These are phyloP conservation scores for Sicus ferrugineus DNA, from an alignment of 2,888 invertebrate genomes.

Conservation along the genomic window DNA sequence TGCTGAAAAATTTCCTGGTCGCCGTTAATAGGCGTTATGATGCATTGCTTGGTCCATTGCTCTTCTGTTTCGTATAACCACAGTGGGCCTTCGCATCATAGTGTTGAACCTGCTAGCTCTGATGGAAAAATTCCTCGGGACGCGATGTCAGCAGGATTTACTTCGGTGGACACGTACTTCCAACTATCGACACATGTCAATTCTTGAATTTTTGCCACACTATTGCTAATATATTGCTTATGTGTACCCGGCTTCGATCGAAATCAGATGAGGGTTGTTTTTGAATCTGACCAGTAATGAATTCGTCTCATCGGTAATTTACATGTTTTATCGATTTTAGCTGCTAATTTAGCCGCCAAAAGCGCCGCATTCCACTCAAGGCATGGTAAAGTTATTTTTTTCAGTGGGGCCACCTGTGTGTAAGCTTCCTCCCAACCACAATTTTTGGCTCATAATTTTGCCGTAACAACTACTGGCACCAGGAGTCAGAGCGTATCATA, in stretches of 20 bases:
- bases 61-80: conserved; percentile 24
- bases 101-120: conserved; percentile 7
- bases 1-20: neutral
- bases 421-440: too few species aligned
- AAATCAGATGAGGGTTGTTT: conserved; percentile 32
- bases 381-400: conserved; percentile 33
- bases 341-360: conserved; percentile 27
- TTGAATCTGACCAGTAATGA: conserved; percentile 34
- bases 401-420: conserved; percentile 34
- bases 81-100: conserved; percentile 7
- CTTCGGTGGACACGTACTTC: conserved; percentile 4
- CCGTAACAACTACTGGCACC: conserved; percentile 32
- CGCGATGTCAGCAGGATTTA: conserved; percentile 12
- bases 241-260: conserved; percentile 31
- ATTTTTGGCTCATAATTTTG: conserved; percentile 5
- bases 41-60: neutral
- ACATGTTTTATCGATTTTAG: conserved; percentile 21
- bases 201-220: conserved; percentile 11
- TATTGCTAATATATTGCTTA: conserved; percentile 32
- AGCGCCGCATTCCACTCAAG: conserved; percentile 35
- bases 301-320: conserved; percentile 12
- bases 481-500: neutral
- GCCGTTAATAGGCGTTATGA: neutral
- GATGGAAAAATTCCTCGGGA: conserved; percentile 16
- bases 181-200: conserved; percentile 10